Conservation (phyloP, 1,140 invertebrate genomes). For the Melipona quadrifasciata region DNA sequence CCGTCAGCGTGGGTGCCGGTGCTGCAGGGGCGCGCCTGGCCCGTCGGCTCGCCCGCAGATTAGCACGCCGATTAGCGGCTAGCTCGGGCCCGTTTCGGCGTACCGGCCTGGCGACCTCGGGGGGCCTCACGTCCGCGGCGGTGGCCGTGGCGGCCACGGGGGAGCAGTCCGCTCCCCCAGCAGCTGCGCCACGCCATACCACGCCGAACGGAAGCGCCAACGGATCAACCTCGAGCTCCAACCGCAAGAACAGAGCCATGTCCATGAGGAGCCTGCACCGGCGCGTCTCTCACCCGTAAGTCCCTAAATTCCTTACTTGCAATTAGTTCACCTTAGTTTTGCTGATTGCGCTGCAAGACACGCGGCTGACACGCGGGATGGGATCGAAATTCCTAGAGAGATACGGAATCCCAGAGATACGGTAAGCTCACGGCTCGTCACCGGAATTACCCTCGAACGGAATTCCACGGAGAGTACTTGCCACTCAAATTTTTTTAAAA, state of each 20-base stretch:
- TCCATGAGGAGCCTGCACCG: conserved; percentile 80
- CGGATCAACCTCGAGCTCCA: conserved; percentile 55
- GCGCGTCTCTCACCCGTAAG: conserved; percentile 81
- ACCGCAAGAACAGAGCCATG: conserved; percentile 74
- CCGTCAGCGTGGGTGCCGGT: conserved; percentile 79
- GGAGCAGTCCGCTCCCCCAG: conserved; percentile 64
- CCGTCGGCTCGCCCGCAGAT: conserved; percentile 79
- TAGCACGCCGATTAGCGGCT: conserved; percentile 76
- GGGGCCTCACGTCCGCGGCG: conserved; percentile 63
- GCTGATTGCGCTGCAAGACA: neutral
- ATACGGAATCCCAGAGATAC: no score
- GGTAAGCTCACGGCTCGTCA: no score
- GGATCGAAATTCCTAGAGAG: conserved; percentile 9
- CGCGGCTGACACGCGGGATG: neutral
- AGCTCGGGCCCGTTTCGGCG: conserved; percentile 74
- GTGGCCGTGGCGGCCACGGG: conserved; percentile 67
- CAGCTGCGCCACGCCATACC: conserved; percentile 58
- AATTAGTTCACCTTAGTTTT: neutral
- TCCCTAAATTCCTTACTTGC: conserved; percentile 33
- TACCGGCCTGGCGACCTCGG: conserved; percentile 74
- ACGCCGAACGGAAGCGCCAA: conserved; percentile 60
- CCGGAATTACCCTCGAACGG: no score
- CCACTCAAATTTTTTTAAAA: no score
- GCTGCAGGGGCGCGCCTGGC: conserved; percentile 78
- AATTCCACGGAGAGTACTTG: no score